These are phyloP conservation scores for Zoanthus sociatus DNA, from an alignment of 92 coral and sea anemone genomes.

Conservation along the genomic window DNA sequence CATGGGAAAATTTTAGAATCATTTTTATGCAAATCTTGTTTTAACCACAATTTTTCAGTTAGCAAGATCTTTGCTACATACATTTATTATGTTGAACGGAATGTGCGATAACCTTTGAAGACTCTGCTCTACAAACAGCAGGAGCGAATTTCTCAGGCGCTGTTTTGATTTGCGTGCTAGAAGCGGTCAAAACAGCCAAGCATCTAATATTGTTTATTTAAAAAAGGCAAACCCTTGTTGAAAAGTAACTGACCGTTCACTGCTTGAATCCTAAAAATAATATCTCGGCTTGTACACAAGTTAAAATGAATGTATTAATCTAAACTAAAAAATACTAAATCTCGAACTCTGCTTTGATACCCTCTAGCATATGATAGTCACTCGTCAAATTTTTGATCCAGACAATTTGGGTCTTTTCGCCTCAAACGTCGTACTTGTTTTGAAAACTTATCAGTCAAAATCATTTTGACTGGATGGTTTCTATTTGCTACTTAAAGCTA, in stretches of 20 bases:
- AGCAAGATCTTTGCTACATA: not conserved
- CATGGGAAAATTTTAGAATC: not conserved
- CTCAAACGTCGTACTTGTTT: not conserved
- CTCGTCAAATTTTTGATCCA: not conserved
- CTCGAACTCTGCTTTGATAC: not conserved
- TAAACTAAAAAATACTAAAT: not conserved
- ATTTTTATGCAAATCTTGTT: too few relatives aligned
- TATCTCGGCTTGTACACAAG: not conserved
- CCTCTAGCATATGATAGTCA: not conserved
- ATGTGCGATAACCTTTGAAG: not conserved
- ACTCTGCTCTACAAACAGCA: not conserved
- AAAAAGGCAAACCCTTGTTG: not conserved
- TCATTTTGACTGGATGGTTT: not conserved
- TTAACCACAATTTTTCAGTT: not conserved
- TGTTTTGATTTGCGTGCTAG: not conserved
- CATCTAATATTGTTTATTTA: not conserved
- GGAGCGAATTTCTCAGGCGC: not conserved
- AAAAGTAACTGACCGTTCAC: not conserved
- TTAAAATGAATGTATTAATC: not conserved
- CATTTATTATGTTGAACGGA: not conserved
- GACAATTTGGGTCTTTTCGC: not conserved
- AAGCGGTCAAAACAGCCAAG: slow-evolving; percentile 5
- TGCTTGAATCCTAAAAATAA: not conserved
- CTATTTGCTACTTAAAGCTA: not conserved
- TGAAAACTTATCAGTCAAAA: not conserved